phyloP scores from a whole-genome alignment of 1,140 invertebrate genomes.

The Spodoptera frugiperda region DNA sequence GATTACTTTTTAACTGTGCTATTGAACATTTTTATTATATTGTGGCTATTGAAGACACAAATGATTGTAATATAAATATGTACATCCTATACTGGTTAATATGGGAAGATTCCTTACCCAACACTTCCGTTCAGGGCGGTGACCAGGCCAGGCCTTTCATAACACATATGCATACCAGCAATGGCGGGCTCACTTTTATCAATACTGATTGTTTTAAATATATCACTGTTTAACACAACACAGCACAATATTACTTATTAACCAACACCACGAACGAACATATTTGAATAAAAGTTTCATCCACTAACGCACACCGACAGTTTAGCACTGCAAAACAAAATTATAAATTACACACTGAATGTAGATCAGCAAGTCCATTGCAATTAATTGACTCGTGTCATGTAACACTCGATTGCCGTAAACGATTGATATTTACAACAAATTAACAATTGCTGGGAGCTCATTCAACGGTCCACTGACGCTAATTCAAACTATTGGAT shows the following conservation, averaged over 20 bases:
- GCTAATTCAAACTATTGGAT: constrained; percentile 7
- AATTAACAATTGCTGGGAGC: constrained; percentile 12
- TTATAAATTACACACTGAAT: constrained; percentile 59
- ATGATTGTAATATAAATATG: not conserved
- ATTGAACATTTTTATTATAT: not conserved
- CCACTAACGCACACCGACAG: constrained; percentile 58
- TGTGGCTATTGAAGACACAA: not conserved
- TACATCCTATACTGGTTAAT: too few species aligned
- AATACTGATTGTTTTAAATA: constrained; percentile 68
- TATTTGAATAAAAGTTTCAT: constrained; percentile 65
- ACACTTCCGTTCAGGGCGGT: constrained; percentile 78
- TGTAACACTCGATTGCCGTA: constrained; percentile 62
- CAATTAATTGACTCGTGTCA: constrained; percentile 53
- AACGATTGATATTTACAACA: constrained; percentile 52
- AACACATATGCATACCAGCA: constrained; percentile 83
- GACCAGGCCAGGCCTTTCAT: constrained; percentile 79
- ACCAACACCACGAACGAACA: constrained; percentile 80
- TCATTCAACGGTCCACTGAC: constrained; percentile 19
- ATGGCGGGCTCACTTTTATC: constrained; percentile 64
- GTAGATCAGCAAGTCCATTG: constrained; percentile 50
- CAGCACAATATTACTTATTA: constrained; percentile 53
- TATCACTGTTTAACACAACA: constrained; percentile 52
- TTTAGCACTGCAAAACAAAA: constrained; percentile 60
- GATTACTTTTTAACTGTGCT: not conserved
- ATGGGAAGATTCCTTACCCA: constrained; percentile 68